phyloP scores from a whole-genome alignment of 1,140 invertebrate species.

The Neodiprion virginianus region DNA sequence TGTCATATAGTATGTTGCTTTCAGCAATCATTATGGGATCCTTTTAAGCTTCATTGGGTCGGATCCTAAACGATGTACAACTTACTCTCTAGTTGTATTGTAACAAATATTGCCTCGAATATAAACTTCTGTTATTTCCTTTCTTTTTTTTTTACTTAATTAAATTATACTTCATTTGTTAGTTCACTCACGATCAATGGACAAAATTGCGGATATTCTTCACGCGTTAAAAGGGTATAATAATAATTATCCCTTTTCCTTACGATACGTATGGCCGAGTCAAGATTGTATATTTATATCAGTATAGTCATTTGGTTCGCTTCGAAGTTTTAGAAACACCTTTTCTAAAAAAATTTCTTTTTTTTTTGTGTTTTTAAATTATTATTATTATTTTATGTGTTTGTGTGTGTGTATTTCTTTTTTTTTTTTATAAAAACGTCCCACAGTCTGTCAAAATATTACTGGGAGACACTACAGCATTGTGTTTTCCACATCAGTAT shows the following conservation, averaged over 20 bases:
- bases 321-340: slow-evolving; percentile 32
- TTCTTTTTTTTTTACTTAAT: slow-evolving; percentile 22
- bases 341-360: slow-evolving; percentile 6
- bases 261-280: slow-evolving; percentile 49
- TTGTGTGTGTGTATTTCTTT: slow-evolving; percentile 44
- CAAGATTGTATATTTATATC: slow-evolving; percentile 40
- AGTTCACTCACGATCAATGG: slow-evolving; percentile 24
- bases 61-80: slow-evolving; percentile 35
- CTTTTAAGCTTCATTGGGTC: too few species aligned
- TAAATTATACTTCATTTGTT: slow-evolving; percentile 24
- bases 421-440: slow-evolving; percentile 56
- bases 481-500: slow-evolving; percentile 43
- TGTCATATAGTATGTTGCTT: neutral
- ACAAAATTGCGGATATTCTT: slow-evolving; percentile 37
- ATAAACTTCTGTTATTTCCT: slow-evolving; percentile 47
- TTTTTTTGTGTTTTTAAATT: slow-evolving; percentile 16
- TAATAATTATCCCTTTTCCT: slow-evolving; percentile 36
- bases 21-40: too few species aligned
- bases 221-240: slow-evolving; percentile 28
- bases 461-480: slow-evolving; percentile 56
- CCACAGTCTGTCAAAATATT: slow-evolving; percentile 59
- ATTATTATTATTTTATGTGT: slow-evolving; percentile 32
- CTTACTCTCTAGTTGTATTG: slow-evolving; percentile 50
- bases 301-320: slow-evolving; percentile 44
- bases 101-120: slow-evolving; percentile 62